phyloP scores from a whole-genome alignment of 2,888 invertebrate genomes.

The Acheta domesticus region DNA sequence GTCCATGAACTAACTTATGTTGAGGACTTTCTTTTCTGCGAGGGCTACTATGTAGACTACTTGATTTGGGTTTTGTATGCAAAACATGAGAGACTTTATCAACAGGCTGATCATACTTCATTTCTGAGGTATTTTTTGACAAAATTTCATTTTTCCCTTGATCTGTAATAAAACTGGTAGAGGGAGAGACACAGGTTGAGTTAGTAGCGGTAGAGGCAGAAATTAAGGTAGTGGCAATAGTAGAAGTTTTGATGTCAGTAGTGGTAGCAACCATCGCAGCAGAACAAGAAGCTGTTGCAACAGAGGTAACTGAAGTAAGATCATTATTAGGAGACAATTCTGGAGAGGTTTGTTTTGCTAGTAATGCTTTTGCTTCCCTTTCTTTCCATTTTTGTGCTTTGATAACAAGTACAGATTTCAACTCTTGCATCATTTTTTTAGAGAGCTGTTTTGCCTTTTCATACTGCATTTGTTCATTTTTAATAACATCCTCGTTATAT shows the following conservation, averaged over 20 bases:
- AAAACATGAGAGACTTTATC: too few relatives aligned
- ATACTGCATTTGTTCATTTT: not conserved
- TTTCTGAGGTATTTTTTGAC: too few relatives aligned
- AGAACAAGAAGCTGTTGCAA: not conserved
- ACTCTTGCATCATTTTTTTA: conserved; percentile 22
- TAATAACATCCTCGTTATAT: not conserved
- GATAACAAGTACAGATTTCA: conserved; percentile 21
- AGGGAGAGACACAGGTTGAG: too few relatives aligned
- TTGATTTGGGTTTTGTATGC: not conserved
- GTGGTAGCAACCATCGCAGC: not conserved
- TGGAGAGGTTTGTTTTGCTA: not conserved
- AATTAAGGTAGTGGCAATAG: too few relatives aligned
- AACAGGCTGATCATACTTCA: too few relatives aligned
- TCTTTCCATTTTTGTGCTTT: conserved; percentile 25
- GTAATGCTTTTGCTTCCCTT: conserved; percentile 22
- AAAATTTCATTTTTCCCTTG: too few relatives aligned
- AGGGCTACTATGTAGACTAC: not conserved
- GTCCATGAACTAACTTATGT: not conserved
- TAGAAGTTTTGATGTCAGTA: not conserved
- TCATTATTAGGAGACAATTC: not conserved
- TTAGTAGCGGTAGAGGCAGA: not conserved
- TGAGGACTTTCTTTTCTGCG: not conserved
- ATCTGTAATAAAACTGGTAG: too few relatives aligned
- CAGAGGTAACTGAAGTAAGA: not conserved
- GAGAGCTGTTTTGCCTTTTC: not conserved